phyloP scores from a whole-genome alignment of 2,888 invertebrate genomes.

The Leucania comma region DNA sequence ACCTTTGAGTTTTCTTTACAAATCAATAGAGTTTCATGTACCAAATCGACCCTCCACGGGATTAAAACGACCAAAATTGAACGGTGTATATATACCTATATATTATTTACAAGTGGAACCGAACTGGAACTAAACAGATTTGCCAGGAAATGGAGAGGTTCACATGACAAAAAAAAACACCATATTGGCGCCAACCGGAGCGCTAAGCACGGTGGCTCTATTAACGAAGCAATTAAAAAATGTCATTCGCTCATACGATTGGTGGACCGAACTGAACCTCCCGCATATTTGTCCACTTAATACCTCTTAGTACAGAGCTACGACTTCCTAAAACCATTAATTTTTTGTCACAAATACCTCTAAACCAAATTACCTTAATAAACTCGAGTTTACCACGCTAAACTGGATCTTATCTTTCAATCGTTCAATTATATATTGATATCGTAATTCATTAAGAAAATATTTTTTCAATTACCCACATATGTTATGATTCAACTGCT shows the following conservation, averaged over 20 bases:
- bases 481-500: constrained; percentile 49
- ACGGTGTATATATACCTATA: too few relatives aligned
- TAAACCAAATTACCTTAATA: constrained; percentile 57
- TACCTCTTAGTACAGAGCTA: constrained; percentile 44
- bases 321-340: constrained; percentile 60
- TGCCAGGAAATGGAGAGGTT: constrained; percentile 33
- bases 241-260: constrained; percentile 32
- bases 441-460: constrained; percentile 63
- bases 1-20: too few relatives aligned
- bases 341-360: constrained; percentile 53
- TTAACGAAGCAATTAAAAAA: constrained; percentile 21
- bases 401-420: constrained; percentile 56
- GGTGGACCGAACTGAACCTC: constrained; percentile 26
- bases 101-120: background rate
- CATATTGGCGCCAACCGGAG: constrained; percentile 39
- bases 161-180: constrained; percentile 31
- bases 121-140: constrained; percentile 1
- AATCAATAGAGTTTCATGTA: too few relatives aligned
- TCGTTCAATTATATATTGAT: constrained; percentile 62
- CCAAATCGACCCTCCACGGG: too few relatives aligned
- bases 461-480: constrained; percentile 60
- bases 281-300: constrained; percentile 45
- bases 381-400: constrained; percentile 59
- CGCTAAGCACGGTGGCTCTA: constrained; percentile 12
- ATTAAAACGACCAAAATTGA: too few relatives aligned